Evolutionary conservation across 2,888 invertebrate genomes (phyloP).

Genomic region (Eremobia ochroleuca): DNA sequence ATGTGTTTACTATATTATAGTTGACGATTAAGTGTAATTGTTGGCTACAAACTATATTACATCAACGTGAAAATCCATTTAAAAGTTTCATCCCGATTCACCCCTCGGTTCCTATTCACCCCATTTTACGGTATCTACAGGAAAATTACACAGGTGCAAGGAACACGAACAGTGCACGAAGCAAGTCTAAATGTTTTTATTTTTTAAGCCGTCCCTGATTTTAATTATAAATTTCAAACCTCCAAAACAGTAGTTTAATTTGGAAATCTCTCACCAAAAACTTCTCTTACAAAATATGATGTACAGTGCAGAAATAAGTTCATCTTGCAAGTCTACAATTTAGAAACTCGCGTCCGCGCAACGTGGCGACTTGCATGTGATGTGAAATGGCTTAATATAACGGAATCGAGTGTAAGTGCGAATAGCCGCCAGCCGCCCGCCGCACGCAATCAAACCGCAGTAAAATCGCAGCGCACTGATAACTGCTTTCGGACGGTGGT

Average conservation of each 20-base stretch:
- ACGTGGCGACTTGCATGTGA: constrained; percentile 56
- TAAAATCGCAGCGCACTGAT: constrained; percentile 80
- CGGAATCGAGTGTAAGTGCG: constrained; percentile 77
- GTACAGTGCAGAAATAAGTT: constrained; percentile 41
- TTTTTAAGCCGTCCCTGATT: background rate
- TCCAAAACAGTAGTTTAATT: background rate
- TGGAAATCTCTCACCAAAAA: background rate
- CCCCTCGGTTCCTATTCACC: too few species aligned
- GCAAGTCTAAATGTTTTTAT: background rate
- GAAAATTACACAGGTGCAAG: too few species aligned
- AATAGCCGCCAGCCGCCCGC: constrained; percentile 65
- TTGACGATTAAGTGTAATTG: too few species aligned
- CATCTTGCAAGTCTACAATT: constrained; percentile 51
- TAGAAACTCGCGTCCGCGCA: constrained; percentile 41
- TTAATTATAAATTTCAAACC: background rate
- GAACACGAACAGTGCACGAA: too few species aligned
- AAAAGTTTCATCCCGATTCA: too few species aligned
- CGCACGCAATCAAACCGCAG: constrained; percentile 84
- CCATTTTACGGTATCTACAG: too few species aligned
- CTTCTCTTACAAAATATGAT: constrained; percentile 10
- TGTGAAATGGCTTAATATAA: constrained; percentile 77
- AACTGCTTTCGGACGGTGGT: constrained; percentile 69
- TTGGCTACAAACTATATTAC: too few species aligned
- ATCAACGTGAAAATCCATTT: too few species aligned
- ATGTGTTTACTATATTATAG: too few species aligned